Evolutionary conservation across 2,113 vertebrate genomes (phyloP).

Genomic region (Lagopus muta): DNA sequence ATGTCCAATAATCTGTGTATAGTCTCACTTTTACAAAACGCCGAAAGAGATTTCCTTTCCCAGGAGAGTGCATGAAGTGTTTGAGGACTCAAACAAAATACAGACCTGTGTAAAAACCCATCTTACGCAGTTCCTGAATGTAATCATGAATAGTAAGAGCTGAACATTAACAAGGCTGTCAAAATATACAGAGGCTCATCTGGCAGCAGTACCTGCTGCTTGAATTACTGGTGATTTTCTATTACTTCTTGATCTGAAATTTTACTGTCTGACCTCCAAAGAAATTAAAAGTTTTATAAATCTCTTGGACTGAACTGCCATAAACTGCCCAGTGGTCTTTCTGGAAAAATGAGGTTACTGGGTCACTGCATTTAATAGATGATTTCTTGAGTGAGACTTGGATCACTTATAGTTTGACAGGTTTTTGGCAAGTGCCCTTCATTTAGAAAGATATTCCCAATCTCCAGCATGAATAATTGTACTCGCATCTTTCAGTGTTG

Average conservation of each 20-base stretch:
- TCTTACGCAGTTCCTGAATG: neutral
- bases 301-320: neutral
- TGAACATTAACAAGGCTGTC: neutral
- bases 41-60: neutral
- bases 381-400: neutral
- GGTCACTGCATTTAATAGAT: conserved; percentile 16
- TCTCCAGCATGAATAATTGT: neutral
- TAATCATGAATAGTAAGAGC: neutral
- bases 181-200: conserved; percentile 4
- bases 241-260: neutral
- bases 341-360: conserved; percentile 39
- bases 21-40: neutral
- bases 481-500: rapidly evolving
- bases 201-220: neutral
- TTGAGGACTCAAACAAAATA: neutral
- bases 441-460: neutral
- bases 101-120: neutral
- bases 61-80: neutral
- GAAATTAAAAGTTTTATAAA: conserved; percentile 10
- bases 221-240: neutral
- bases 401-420: neutral
- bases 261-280: neutral
- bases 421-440: conserved; percentile 31
- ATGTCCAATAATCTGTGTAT: conserved; percentile 8
- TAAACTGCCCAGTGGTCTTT: neutral